Evolutionary conservation across 2,113 vertebrate genomes (phyloP).

Genomic region (Athene cunicularia): DNA sequence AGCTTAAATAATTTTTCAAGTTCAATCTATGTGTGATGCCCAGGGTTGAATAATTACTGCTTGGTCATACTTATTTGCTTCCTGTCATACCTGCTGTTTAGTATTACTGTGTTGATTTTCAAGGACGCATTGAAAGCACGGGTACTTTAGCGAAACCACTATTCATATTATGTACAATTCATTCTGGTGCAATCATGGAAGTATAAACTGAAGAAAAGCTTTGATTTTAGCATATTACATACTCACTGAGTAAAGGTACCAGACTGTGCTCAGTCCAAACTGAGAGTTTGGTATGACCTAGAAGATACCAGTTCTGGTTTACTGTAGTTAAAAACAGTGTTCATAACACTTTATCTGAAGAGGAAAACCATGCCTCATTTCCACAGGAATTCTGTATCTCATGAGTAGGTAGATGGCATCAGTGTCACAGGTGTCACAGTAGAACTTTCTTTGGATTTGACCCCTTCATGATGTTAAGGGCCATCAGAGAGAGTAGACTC

Average conservation of each 20-base stretch:
- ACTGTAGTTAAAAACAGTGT: neutral
- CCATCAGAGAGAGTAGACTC: neutral
- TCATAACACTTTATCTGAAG: neutral
- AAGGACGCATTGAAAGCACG: neutral
- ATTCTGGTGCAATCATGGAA: neutral
- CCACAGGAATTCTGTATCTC: neutral
- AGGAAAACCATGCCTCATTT: neutral
- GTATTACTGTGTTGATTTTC: neutral
- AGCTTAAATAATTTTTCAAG: neutral
- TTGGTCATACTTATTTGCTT: neutral
- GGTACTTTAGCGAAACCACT: neutral
- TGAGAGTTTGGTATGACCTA: neutral
- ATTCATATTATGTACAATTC: neutral
- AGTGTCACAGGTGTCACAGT: neutral
- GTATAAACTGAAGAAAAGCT: neutral
- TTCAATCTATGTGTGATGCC: neutral
- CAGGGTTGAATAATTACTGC: neutral
- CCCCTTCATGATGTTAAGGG: neutral
- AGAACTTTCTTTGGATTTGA: neutral
- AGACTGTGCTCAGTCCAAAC: neutral
- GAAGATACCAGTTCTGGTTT: neutral
- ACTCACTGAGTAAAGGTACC: neutral
- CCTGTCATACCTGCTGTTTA: neutral
- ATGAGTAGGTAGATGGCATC: neutral
- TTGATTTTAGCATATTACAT: neutral